phyloP scores from a whole-genome alignment of 2,797 vertebrate genomes.

The Vireo griseus region DNA sequence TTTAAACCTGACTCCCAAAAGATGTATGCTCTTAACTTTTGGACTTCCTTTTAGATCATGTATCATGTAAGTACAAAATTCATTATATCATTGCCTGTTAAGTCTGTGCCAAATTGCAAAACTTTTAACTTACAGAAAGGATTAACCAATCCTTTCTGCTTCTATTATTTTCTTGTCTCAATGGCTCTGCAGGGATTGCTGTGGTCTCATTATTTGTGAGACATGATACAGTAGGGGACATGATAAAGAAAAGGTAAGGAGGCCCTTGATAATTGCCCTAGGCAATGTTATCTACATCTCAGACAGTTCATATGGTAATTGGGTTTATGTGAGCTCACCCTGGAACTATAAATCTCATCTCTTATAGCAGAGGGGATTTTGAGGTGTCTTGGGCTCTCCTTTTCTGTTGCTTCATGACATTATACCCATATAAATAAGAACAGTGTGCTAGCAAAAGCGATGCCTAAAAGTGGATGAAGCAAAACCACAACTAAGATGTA shows the following conservation, averaged over 20 bases:
- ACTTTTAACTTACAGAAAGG: conserved; percentile 59
- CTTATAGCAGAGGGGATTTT: not conserved
- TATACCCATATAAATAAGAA: conserved; percentile 36
- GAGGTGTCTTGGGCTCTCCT: conserved; percentile 11
- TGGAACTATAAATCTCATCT: conserved; percentile 45
- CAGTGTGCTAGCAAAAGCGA: not conserved
- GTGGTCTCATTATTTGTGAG: conserved; percentile 62
- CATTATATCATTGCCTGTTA: conserved; percentile 36
- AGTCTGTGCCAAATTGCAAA: conserved; percentile 58
- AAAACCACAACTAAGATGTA: conserved; percentile 14
- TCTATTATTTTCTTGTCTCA: conserved; percentile 61
- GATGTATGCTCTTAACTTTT: conserved; percentile 53
- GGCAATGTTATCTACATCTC: conserved; percentile 38
- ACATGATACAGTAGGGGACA: conserved; percentile 53
- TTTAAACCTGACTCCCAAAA: conserved; percentile 51
- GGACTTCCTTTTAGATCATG: conserved; percentile 66
- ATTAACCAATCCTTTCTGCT: conserved; percentile 59
- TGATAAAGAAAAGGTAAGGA: conserved; percentile 55
- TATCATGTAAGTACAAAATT: conserved; percentile 62
- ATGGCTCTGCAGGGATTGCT: conserved; percentile 52
- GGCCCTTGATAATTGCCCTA: conserved; percentile 47
- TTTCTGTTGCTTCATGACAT: conserved; percentile 9
- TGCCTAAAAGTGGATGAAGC: not conserved
- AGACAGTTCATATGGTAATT: conserved; percentile 54
- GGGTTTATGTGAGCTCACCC: conserved; percentile 43